Evolutionary conservation across 2,888 invertebrate species (phyloP), one percentile per base, ranked within the genome.

Genomic region (Acanthosepion pharaonis): DNA sequence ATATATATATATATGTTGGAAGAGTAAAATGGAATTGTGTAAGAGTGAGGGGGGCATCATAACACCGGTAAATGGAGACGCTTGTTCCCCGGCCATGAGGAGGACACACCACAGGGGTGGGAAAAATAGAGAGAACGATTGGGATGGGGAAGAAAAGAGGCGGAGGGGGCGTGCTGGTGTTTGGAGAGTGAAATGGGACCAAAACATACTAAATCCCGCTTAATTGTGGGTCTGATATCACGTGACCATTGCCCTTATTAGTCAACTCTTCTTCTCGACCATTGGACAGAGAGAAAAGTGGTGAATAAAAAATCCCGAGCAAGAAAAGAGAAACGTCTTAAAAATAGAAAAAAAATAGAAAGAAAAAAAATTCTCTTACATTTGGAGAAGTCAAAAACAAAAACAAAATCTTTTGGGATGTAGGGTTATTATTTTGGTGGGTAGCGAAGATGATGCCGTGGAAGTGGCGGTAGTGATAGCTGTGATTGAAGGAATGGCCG

Each of bases 21-120:
- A 64, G 25, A 64, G 8, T 64, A 25, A 64, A 25, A 28, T 1
- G 18, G 11, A n/a, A 4, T 3, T 15, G 78, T 15, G 78, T n/a
- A 15, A 78, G 78, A 15, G 33, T 78, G 11, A 78, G n/a, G 78
- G 78, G n/a, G n/a, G 78, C 33, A n/a, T 78, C n/a, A 78, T n/a
- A n/a, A 78, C 78, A 78, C 78, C 78, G 78, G 78, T 78, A 78
- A 78, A 78, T 78, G 78, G 78, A 78, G 78, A 78, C 78, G 78
- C n/a, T 78, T 78, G 78, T 78, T 78, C n/a, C 78, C 78, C 78
- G 78, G 78, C n/a, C 78, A 78, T 78, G 78, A n/a, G 78, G 78
- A 33, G 78, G 78, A 78, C 78, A 33, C 78, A 78, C 78, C 78
- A 78, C 33, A 78, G 78, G 78, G n/a, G n/a, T 15, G 78, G 78